phyloP scores from a whole-genome alignment of 2,797 vertebrate species.

The Neosalanx taihuensis region DNA sequence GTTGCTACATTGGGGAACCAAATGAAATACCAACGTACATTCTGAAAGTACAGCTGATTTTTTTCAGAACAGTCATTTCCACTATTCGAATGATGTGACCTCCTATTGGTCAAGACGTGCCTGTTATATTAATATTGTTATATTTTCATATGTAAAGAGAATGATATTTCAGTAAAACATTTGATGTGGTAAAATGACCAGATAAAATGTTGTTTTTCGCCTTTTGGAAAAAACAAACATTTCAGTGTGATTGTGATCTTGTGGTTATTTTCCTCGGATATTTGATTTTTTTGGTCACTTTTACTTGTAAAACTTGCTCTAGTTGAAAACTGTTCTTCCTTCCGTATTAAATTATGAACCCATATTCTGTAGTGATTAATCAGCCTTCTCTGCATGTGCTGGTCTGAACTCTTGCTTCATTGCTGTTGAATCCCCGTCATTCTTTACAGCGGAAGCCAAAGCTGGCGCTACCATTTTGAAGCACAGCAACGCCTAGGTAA shows the following conservation, averaged over 20 bases:
- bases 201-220: too few species aligned
- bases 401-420: constrained; percentile 17
- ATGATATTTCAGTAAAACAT: too few species aligned
- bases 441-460: constrained; percentile 79
- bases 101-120: neutral
- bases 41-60: neutral
- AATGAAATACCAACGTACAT: neutral
- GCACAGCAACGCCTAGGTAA: constrained; percentile 77
- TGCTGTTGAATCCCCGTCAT: constrained; percentile 62
- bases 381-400: constrained; percentile 42
- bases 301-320: too few species aligned
- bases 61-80: neutral
- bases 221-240: too few species aligned
- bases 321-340: neutral
- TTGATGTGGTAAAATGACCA: too few species aligned
- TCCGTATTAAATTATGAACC: neutral
- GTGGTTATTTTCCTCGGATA: too few species aligned
- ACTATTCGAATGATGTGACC: neutral
- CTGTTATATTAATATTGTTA: neutral
- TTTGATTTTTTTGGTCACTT: too few species aligned
- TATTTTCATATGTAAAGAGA: too few species aligned
- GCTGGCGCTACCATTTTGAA: constrained; percentile 84
- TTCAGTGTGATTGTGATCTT: too few species aligned
- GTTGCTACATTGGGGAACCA: neutral
- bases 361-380: constrained; percentile 22